phyloP scores from a whole-genome alignment of 1,140 invertebrate genomes.

The Lepidurus couesii region DNA sequence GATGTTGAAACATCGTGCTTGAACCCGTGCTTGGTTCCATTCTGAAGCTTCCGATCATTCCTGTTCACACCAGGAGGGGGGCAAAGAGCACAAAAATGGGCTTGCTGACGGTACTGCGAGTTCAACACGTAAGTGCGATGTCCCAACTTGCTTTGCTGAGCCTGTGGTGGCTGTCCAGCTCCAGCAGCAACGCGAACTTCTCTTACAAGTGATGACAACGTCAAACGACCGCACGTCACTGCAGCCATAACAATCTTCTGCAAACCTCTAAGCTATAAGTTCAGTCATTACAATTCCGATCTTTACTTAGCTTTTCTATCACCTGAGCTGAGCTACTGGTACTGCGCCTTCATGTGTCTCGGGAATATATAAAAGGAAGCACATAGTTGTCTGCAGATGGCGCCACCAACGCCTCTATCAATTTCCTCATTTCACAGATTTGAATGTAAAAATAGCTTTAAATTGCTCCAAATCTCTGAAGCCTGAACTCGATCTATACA shows the following conservation, averaged over 20 bases:
- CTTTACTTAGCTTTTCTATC: neutral
- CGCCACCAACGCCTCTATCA: neutral
- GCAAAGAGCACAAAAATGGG: neutral
- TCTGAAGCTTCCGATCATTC: neutral
- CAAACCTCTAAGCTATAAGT: neutral
- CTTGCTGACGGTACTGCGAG: neutral
- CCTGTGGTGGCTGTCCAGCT: neutral
- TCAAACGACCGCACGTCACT: neutral
- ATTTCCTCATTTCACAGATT: too few species aligned
- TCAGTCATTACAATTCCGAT: neutral
- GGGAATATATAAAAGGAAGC: neutral
- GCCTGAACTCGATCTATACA: neutral
- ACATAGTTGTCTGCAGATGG: neutral
- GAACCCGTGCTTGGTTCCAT: neutral
- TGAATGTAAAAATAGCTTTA: too few species aligned
- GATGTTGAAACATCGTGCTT: neutral
- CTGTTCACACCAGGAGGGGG: neutral
- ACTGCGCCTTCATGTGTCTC: neutral
- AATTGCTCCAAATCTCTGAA: neutral
- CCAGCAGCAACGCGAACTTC: conserved; percentile 8
- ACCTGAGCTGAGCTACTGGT: neutral
- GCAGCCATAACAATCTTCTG: neutral
- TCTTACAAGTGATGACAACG: neutral
- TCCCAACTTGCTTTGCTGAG: neutral
- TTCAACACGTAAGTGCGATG: neutral